These are phyloP conservation scores for Autographa gamma DNA, from an alignment of 2,888 invertebrate genomes.

Conservation along the genomic window DNA sequence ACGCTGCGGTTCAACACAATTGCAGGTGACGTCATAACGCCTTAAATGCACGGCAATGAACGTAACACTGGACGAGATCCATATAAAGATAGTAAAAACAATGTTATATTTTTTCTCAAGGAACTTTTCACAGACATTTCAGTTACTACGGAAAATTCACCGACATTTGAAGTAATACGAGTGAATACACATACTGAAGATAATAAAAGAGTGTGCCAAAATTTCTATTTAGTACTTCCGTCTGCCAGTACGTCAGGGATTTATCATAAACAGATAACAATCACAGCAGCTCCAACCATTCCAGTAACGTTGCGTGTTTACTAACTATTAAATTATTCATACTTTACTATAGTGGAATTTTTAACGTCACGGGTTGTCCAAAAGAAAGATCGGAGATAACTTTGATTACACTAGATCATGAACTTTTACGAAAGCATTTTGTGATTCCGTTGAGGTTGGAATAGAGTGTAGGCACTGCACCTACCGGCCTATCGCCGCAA, in stretches of 20 bases:
- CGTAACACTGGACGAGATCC: constrained; percentile 53
- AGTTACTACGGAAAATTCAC: constrained; percentile 30
- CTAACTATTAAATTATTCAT: constrained; percentile 40
- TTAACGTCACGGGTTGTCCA: constrained; percentile 17
- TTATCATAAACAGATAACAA: constrained; percentile 45
- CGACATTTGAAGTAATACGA: neutral
- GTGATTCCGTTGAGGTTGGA: constrained; percentile 10
- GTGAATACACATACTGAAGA: constrained; percentile 17
- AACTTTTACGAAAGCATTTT: constrained; percentile 22
- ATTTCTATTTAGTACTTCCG: constrained; percentile 46
- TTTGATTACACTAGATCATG: constrained; percentile 18
- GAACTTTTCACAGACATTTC: constrained; percentile 30
- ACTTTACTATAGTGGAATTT: constrained; percentile 36
- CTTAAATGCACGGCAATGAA: constrained; percentile 54
- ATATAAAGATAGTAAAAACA: constrained; percentile 38
- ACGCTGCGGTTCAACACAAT: constrained; percentile 63
- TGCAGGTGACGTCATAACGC: constrained; percentile 63
- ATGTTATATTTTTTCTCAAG: constrained; percentile 37
- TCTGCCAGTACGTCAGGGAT: constrained; percentile 23
- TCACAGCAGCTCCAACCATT: constrained; percentile 30
- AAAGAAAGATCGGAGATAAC: constrained; percentile 41
- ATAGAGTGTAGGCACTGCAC: no score
- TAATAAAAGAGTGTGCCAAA: constrained; percentile 45
- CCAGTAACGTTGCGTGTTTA: constrained; percentile 22
- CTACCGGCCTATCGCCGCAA: neutral